Evolutionary conservation across 2,888 invertebrate genomes (phyloP).

Genomic region (Mimumesa dahlbomi): DNA sequence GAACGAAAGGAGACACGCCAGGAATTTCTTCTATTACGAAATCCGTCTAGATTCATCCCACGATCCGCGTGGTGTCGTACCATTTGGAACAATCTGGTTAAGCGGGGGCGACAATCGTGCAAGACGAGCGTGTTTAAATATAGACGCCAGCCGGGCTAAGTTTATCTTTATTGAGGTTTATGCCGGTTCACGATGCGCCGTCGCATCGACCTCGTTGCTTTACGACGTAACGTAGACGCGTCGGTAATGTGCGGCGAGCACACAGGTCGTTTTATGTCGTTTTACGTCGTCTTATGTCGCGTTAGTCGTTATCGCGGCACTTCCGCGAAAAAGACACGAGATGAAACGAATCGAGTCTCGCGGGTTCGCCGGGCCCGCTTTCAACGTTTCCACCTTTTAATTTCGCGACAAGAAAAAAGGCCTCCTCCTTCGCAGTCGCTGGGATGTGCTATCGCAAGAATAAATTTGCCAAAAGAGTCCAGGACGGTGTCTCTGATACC

Average conservation of each 20-base stretch:
- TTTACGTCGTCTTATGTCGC: background rate
- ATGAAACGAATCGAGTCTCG: background rate
- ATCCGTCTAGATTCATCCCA: background rate
- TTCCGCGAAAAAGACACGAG: background rate
- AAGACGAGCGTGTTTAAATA: constrained; percentile 66
- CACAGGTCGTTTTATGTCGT: no score
- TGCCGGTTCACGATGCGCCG: constrained; percentile 63
- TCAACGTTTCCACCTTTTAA: no score
- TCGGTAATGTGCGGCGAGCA: no score
- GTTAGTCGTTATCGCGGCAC: background rate
- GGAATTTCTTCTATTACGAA: background rate
- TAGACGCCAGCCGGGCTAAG: constrained; percentile 68
- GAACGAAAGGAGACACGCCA: background rate
- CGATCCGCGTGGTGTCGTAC: constrained; percentile 3
- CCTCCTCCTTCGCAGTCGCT: background rate
- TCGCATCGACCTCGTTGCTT: constrained; percentile 54
- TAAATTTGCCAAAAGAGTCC: no score
- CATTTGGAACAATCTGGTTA: constrained; percentile 29
- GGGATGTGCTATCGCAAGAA: no score
- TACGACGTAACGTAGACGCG: constrained; percentile 50
- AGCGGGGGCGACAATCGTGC: constrained; percentile 38
- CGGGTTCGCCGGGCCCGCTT: background rate
- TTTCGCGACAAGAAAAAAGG: background rate
- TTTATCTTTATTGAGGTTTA: constrained; percentile 74
- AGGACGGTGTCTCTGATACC: no score